phyloP scores from a whole-genome alignment of 1,140 invertebrate species.

The Heliconius nattereri region DNA sequence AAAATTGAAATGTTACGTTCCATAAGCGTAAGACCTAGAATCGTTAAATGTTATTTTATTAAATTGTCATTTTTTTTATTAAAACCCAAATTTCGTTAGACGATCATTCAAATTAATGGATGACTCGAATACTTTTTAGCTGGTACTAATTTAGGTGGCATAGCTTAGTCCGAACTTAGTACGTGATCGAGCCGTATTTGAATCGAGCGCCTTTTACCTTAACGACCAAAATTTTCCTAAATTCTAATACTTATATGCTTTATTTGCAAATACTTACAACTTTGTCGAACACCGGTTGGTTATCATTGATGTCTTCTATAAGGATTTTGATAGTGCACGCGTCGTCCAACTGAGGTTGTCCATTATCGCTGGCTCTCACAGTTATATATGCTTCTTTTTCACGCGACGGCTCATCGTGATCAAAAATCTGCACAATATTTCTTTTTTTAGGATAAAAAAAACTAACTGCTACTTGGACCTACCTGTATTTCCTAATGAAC shows the following conservation, averaged over 20 bases:
- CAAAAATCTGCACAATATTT: conserved; percentile 83
- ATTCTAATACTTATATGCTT: too few relatives aligned
- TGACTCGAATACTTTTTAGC: conserved; percentile 10
- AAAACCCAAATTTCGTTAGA: neutral
- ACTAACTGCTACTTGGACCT: conserved; percentile 13
- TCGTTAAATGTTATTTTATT: conserved; percentile 9
- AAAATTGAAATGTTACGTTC: conserved; percentile 32
- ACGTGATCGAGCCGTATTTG: conserved; percentile 24
- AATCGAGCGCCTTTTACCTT: conserved; percentile 33
- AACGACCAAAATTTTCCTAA: neutral
- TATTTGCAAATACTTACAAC: conserved; percentile 70
- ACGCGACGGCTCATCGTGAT: conserved; percentile 91
- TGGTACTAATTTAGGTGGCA: conserved; percentile 23
- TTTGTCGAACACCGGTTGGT: conserved; percentile 92
- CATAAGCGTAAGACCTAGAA: conserved; percentile 41
- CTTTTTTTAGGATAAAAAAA: conserved; percentile 23
- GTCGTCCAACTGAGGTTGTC: conserved; percentile 90
- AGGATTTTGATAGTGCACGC: conserved; percentile 94
- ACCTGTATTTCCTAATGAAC: conserved; percentile 44
- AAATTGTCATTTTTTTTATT: neutral
- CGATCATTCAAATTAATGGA: conserved; percentile 1
- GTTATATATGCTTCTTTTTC: conserved; percentile 91
- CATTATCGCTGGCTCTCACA: conserved; percentile 91
- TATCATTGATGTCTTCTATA: conserved; percentile 94
- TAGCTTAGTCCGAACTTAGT: conserved; percentile 26